Evolutionary conservation across 2,888 invertebrate species (phyloP), one percentile per base, ranked within the genome.

Genomic region (Choreutis nemorana): DNA sequence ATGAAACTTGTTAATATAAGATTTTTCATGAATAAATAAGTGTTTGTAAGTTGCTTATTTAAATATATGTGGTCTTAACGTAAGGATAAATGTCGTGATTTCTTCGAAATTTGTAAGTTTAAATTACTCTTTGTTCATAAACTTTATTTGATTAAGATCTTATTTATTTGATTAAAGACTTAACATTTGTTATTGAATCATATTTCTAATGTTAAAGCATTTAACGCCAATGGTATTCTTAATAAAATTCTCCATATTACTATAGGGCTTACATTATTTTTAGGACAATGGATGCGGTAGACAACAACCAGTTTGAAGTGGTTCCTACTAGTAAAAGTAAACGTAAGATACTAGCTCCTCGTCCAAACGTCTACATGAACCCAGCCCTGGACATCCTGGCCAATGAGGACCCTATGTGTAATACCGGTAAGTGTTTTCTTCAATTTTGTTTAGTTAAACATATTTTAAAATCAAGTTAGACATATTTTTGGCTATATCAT

Each of bases 231-330:
- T n/a, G n/a, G n/a, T n/a, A n/a, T n/a, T n/a, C n/a, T n/a, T n/a
- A n/a, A n/a, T n/a, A n/a, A n/a, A n/a, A n/a, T n/a, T n/a, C n/a
- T n/a, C n/a, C n/a, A n/a, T n/a, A n/a, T n/a, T n/a, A n/a, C n/a
- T n/a, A n/a, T n/a, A n/a, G n/a, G n/a, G n/a, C n/a, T n/a, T n/a
- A 3, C 4, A 28, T 11, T 3, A 12, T 13, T 15, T 12, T 26
- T 23, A 14, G 14, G 15, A 14, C 20, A 27, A 77, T 77, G 77
- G 67, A 62, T 28, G 42, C 50, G 2, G 34, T 78, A 14, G 49
- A 80, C 50, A 80, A 80, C 49, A 80, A 80, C 30, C 60, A 70
- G 42, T 78, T 77, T 40, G 80, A 80, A 58, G 53, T 80, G 3
- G 68, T 59, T 41, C 62, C 66, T 4, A 47, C 44, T 27, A 39